Percentiles rank a stretch among this genome's conserved stretches.
Conservation (phyloP, 37 sponge, comb jelly and placozoan genomes). For the Beroe ovata region DNA sequence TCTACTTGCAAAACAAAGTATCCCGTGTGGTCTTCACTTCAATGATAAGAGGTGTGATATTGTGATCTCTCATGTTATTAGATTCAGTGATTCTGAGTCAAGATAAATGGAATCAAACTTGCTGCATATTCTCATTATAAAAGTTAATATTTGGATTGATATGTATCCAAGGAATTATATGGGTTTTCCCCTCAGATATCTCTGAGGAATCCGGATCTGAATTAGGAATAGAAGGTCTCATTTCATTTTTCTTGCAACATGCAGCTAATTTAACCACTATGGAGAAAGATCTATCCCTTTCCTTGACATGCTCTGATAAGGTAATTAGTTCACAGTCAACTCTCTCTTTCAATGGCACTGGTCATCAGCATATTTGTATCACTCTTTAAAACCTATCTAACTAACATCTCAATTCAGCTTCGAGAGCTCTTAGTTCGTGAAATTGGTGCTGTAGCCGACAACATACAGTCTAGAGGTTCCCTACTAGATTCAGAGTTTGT, state of each 20-base stretch:
- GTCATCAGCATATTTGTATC: too few relatives aligned
- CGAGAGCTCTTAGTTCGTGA: neutral
- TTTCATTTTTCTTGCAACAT: neutral
- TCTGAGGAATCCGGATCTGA: neutral
- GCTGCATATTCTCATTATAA: too few relatives aligned
- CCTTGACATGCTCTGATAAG: neutral
- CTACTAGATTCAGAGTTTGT: conserved; percentile 7
- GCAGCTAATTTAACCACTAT: neutral
- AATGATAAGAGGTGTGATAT: neutral
- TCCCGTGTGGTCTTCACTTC: neutral
- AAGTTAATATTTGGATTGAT: neutral
- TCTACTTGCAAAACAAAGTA: neutral
- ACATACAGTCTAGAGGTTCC: neutral
- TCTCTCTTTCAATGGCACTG: too few relatives aligned
- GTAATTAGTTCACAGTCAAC: too few relatives aligned
- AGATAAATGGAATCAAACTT: too few relatives aligned
- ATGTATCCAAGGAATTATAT: neutral
- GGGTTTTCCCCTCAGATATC: neutral
- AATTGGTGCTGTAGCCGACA: neutral
- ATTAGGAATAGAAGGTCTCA: neutral
- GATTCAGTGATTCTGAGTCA: too few relatives aligned
- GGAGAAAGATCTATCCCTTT: neutral
- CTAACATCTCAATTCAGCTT: neutral
- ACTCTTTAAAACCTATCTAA: too few relatives aligned
- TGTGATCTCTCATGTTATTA: neutral